These are phyloP conservation scores for Bombus fervidus DNA, from an alignment of 1,140 invertebrate genomes.

Conservation along the genomic window DNA sequence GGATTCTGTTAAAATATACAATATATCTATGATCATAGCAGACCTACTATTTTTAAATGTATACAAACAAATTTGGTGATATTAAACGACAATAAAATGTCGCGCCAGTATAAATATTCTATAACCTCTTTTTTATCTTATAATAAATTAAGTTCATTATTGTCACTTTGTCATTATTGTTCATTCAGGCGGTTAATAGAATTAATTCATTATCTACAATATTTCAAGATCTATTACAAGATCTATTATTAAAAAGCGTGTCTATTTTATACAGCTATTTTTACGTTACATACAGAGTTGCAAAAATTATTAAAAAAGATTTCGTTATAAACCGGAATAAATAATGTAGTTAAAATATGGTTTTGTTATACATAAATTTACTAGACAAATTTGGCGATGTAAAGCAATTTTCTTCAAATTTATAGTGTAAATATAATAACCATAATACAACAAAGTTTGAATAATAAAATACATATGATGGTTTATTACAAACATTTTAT, in stretches of 20 bases:
- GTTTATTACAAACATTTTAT: conserved; percentile 20
- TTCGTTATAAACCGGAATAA: neutral
- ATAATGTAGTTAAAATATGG: neutral
- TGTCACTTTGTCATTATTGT: neutral
- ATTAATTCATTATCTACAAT: conserved; percentile 7
- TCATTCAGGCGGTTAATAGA: neutral
- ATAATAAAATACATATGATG: conserved; percentile 7
- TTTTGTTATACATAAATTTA: conserved; percentile 26
- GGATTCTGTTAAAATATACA: conserved; percentile 36
- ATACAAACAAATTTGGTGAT: conserved; percentile 35
- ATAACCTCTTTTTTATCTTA: conserved; percentile 20
- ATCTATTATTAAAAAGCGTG: conserved; percentile 27
- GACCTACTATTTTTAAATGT: conserved; percentile 17
- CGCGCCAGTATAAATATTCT: conserved; percentile 52
- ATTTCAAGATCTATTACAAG: neutral
- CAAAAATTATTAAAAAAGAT: neutral
- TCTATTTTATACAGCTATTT: conserved; percentile 19
- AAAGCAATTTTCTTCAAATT: neutral
- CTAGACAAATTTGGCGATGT: neutral
- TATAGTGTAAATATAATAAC: conserved; percentile 2
- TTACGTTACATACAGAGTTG: conserved; percentile 1
- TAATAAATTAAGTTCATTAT: conserved; percentile 5
- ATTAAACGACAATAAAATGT: conserved; percentile 47
- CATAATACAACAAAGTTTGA: neutral
- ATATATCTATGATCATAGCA: neutral